Evolutionary conservation across 2,797 vertebrate genomes (phyloP).

Genomic region (Hippocampus kuda): DNA sequence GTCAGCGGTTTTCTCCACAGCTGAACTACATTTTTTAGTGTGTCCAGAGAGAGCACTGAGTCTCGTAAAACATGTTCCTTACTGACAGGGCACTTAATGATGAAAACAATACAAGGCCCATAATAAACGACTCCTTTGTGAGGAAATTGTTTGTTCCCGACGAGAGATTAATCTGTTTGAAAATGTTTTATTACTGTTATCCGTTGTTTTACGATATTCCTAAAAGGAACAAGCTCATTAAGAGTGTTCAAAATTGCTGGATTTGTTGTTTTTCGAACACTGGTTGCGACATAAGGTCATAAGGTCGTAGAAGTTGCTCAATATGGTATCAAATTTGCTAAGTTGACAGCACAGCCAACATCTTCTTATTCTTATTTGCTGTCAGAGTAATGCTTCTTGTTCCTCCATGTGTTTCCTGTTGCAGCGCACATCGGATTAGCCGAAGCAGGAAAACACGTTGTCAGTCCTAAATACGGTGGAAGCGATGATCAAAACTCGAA

Average conservation of each 20-base stretch:
- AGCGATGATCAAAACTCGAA: too few species aligned
- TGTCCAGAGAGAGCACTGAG: conserved; percentile 6
- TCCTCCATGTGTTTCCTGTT: too few species aligned
- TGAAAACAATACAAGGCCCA: conserved; percentile 26
- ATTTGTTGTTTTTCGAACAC: too few species aligned
- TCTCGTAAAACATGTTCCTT: conserved; percentile 26
- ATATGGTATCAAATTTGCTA: background rate
- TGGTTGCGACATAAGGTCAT: too few species aligned
- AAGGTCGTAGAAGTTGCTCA: background rate
- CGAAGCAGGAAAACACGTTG: too few species aligned
- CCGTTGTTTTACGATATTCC: background rate
- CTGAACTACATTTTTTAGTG: background rate
- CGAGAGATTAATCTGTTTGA: background rate
- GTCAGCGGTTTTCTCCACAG: conserved; percentile 29
- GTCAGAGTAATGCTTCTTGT: too few species aligned
- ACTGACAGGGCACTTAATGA: conserved; percentile 27
- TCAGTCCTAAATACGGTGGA: too few species aligned
- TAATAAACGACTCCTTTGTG: conserved; percentile 16
- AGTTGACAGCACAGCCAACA: background rate
- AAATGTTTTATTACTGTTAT: background rate
- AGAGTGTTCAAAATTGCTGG: too few species aligned
- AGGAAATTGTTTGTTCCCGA: conserved; percentile 13
- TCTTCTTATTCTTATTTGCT: too few species aligned
- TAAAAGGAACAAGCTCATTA: too few species aligned
- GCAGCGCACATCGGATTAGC: too few species aligned